Evolutionary conservation across 2,888 invertebrate species (phyloP).

Genomic region (Hymenopus coronatus): DNA sequence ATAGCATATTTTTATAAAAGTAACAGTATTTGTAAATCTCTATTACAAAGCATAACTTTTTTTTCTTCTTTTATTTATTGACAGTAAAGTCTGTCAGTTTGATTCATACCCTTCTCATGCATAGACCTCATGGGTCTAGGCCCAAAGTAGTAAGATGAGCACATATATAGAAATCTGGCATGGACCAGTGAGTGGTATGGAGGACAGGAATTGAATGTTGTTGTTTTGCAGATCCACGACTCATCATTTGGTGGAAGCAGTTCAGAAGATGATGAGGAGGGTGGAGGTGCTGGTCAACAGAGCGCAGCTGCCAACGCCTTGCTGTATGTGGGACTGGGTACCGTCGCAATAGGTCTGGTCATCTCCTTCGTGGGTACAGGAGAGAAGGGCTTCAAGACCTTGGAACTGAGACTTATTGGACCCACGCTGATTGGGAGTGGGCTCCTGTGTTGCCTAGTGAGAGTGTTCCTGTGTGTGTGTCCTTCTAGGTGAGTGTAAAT

Average conservation of each 20-base stretch:
- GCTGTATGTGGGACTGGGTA: conserved; percentile 80
- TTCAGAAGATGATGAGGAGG: conserved; percentile 51
- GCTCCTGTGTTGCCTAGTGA: conserved; percentile 76
- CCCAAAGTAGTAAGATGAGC: too few relatives aligned
- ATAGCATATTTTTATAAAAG: too few relatives aligned
- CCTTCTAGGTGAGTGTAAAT: conserved; percentile 53
- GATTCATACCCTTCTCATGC: too few relatives aligned
- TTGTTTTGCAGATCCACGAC: conserved; percentile 68
- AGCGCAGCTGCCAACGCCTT: conserved; percentile 79
- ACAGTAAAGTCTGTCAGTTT: too few relatives aligned
- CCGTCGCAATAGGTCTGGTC: conserved; percentile 78
- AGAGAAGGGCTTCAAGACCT: conserved; percentile 83
- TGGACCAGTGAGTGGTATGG: too few relatives aligned
- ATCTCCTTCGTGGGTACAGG: conserved; percentile 89
- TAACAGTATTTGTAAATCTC: too few relatives aligned
- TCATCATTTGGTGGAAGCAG: conserved; percentile 75
- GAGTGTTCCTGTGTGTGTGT: conserved; percentile 81
- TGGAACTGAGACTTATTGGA: conserved; percentile 81
- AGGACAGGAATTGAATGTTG: neutral
- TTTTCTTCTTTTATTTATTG: too few relatives aligned
- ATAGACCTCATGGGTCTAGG: too few relatives aligned
- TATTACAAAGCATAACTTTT: too few relatives aligned
- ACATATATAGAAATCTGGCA: too few relatives aligned
- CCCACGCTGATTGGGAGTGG: conserved; percentile 78
- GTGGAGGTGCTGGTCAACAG: conserved; percentile 50